Evolutionary conservation across 2,888 invertebrate genomes (phyloP).

Genomic region (Fragum whitleyi): DNA sequence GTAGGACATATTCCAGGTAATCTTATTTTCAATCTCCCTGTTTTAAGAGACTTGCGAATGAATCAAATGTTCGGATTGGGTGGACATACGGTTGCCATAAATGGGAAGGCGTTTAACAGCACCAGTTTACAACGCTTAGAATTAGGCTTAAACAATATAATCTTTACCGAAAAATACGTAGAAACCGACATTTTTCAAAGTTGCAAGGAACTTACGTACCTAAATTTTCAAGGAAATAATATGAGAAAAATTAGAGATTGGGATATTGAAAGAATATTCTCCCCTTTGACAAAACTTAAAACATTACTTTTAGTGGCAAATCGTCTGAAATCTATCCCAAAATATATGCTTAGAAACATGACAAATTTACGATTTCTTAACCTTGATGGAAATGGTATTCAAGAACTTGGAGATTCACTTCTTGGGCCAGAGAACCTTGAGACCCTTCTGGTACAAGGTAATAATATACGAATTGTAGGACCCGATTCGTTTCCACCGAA

Average conservation of each 20-base stretch:
- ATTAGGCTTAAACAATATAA: background rate
- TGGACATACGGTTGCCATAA: background rate
- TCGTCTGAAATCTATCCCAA: background rate
- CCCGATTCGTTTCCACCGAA: background rate
- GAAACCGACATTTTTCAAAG: background rate
- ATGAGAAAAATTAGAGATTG: background rate
- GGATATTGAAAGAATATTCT: background rate
- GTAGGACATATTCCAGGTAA: background rate
- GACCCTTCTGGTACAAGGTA: background rate
- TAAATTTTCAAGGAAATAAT: background rate
- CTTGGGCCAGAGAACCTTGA: background rate
- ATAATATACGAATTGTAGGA: conserved; percentile 3
- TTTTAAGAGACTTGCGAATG: background rate
- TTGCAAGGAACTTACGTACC: background rate
- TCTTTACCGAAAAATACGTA: background rate
- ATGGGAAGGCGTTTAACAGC: background rate
- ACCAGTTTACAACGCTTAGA: background rate
- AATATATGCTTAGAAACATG: background rate
- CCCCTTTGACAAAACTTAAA: background rate
- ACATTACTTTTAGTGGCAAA: background rate
- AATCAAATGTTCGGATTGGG: background rate
- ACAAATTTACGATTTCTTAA: background rate
- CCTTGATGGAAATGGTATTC: conserved; percentile 2
- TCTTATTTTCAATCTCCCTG: background rate
- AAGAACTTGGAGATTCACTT: background rate